Conservation (phyloP, 2,797 vertebrate species). For the Characodon lateralis region DNA sequence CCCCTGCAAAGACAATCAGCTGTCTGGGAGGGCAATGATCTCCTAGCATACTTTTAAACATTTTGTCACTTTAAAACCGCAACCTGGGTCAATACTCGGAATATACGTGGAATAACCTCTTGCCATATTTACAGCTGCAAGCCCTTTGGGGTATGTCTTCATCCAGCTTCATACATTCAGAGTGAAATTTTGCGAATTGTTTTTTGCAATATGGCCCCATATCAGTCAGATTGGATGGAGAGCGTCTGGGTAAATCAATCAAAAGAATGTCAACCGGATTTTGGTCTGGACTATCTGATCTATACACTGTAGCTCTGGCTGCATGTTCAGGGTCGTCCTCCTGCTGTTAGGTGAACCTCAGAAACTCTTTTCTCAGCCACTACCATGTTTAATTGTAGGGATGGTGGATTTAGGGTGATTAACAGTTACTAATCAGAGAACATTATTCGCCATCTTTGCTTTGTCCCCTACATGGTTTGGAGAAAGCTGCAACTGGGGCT, state of each 20-base stretch:
- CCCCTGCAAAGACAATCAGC: constrained; percentile 36
- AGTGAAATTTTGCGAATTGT: background rate
- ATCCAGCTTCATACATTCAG: too few species aligned
- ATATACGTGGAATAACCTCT: too few species aligned
- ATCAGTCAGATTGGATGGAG: background rate
- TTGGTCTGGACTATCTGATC: background rate
- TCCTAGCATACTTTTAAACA: constrained; percentile 19
- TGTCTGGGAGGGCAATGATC: constrained; percentile 64
- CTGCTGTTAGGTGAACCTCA: background rate
- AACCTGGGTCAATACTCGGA: background rate
- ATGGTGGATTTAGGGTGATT: background rate
- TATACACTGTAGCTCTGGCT: too few species aligned
- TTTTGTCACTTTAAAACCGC: background rate
- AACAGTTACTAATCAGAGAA: too few species aligned
- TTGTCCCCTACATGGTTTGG: too few species aligned
- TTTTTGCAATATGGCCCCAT: background rate
- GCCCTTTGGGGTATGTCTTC: too few species aligned
- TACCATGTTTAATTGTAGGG: background rate
- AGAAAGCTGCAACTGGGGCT: too few species aligned
- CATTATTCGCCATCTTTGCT: too few species aligned
- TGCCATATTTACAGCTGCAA: too few species aligned
- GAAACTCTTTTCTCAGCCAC: too few species aligned
- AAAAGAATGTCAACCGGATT: background rate
- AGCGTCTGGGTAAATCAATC: background rate
- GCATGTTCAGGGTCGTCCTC: background rate